A percentile compares a stretch with the other conserved stretches of the same genome.
Conservation (phyloP, 2,113 vertebrate genomes). For the Saccopteryx leptura region DNA sequence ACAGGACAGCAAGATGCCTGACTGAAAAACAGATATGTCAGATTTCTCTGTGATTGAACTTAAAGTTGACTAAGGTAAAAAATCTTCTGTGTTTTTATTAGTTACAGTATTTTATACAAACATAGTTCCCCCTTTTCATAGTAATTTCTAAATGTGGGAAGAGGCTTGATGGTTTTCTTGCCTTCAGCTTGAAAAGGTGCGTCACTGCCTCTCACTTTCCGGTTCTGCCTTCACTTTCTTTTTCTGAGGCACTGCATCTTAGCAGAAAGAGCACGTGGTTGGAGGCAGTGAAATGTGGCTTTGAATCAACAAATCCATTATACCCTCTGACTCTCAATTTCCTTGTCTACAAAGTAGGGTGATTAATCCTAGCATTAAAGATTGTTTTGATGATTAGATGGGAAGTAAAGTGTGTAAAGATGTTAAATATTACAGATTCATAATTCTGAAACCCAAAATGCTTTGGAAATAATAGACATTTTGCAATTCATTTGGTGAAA, state of each 20-base stretch:
- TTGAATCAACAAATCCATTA: neutral
- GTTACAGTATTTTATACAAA: neutral
- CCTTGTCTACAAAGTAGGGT: neutral
- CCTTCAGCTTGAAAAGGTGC: neutral
- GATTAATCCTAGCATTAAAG: neutral
- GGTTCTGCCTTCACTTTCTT: neutral
- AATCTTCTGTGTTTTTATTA: neutral
- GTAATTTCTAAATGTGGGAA: neutral
- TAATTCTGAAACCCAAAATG: conserved; percentile 21
- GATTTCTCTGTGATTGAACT: neutral
- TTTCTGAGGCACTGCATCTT: neutral
- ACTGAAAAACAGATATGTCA: neutral
- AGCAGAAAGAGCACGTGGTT: neutral
- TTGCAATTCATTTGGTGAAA: neutral
- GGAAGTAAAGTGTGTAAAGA: neutral
- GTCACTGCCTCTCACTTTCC: neutral
- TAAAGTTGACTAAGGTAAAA: neutral
- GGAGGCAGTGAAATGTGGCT: neutral
- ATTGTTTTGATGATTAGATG: neutral
- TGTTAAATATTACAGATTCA: neutral
- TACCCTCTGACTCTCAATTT: neutral
- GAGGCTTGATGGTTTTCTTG: neutral
- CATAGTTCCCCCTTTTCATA: neutral
- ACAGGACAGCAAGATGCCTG: neutral
- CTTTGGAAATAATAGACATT: conserved; percentile 7